Percentiles rank a stretch among this genome's conserved stretches.
These are phyloP conservation scores for Amyelois transitella DNA, from an alignment of 1,140 invertebrate genomes.

Conservation along the genomic window DNA sequence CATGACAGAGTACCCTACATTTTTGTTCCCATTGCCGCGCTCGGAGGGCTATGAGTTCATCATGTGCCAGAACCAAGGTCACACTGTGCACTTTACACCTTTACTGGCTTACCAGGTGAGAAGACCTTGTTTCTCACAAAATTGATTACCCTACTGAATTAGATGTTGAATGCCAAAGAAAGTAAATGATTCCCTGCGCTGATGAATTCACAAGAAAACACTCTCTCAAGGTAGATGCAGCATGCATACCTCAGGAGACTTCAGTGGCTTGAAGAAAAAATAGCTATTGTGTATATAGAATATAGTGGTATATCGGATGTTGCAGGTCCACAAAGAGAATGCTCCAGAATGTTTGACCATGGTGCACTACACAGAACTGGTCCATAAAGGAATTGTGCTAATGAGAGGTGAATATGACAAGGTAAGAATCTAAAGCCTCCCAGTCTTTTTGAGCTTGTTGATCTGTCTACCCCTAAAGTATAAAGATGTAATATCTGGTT, in stretches of 20 bases:
- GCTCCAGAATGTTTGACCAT: slow-evolving; percentile 91
- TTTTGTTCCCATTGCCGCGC: slow-evolving; percentile 88
- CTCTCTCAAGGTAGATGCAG: no score
- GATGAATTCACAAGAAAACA: no score
- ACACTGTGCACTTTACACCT: slow-evolving; percentile 90
- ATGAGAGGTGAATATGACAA: slow-evolving; percentile 93
- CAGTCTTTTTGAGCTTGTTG: no score
- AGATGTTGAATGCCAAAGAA: no score
- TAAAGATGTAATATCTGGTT: no score
- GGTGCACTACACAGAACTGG: slow-evolving; percentile 87
- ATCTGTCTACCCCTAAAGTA: no score
- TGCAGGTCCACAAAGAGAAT: slow-evolving; percentile 91
- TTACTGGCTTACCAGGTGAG: slow-evolving; percentile 87
- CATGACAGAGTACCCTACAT: slow-evolving; percentile 79
- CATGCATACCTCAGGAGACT: no score
- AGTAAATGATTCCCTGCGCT: no score
- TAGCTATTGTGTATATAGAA: no score
- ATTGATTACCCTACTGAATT: no score
- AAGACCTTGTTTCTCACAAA: slow-evolving; percentile 18
- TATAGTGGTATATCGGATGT: background rate
- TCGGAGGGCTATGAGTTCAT: slow-evolving; percentile 92
- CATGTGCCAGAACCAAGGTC: slow-evolving; percentile 82
- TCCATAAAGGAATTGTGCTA: slow-evolving; percentile 86
- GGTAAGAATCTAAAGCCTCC: no score
- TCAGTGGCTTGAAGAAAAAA: no score